Percentiles rank a stretch among this genome's conserved stretches.
Evolutionary conservation across 2,113 vertebrate species (phyloP).

Genomic region (Sterrhoptilus dennistouni): DNA sequence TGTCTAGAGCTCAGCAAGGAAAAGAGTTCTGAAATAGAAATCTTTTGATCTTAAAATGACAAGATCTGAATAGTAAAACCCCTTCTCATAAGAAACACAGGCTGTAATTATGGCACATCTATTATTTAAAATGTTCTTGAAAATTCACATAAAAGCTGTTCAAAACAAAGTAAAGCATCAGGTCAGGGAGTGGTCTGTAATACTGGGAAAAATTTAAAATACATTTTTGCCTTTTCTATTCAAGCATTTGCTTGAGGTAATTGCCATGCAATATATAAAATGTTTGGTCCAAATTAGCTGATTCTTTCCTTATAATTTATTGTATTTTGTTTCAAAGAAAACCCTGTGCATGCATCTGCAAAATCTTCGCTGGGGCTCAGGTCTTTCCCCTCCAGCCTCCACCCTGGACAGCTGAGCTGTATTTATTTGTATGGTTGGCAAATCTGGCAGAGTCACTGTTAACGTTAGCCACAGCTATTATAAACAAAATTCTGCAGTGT

Average conservation of each 20-base stretch:
- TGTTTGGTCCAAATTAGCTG: not conserved
- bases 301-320: not conserved
- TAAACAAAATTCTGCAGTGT: slow-evolving; percentile 32
- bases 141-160: slow-evolving; percentile 24
- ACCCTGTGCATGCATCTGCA: not conserved
- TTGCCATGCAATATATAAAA: not conserved
- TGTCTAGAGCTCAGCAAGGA: slow-evolving; percentile 47
- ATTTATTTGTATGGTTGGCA: not conserved
- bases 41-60: slow-evolving; percentile 61
- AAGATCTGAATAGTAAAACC: slow-evolving; percentile 58
- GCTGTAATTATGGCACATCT: slow-evolving; percentile 56
- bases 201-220: not conserved
- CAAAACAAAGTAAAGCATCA: slow-evolving; percentile 24
- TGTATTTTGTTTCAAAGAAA: not conserved
- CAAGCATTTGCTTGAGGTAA: not conserved
- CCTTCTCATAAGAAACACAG: slow-evolving; percentile 45
- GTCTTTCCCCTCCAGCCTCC: not conserved
- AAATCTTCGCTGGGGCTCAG: not conserved
- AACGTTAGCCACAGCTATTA: slow-evolving; percentile 39
- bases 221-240: not conserved
- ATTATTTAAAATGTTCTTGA: slow-evolving; percentile 57
- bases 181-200: slow-evolving; percentile 4
- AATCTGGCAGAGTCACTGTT: not conserved
- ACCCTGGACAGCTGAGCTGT: not conserved
- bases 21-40: slow-evolving; percentile 54